Evolutionary conservation across 2,113 vertebrate species (phyloP), one percentile per base, ranked within the genome.

Genomic region (Acanthisitta chloris): DNA sequence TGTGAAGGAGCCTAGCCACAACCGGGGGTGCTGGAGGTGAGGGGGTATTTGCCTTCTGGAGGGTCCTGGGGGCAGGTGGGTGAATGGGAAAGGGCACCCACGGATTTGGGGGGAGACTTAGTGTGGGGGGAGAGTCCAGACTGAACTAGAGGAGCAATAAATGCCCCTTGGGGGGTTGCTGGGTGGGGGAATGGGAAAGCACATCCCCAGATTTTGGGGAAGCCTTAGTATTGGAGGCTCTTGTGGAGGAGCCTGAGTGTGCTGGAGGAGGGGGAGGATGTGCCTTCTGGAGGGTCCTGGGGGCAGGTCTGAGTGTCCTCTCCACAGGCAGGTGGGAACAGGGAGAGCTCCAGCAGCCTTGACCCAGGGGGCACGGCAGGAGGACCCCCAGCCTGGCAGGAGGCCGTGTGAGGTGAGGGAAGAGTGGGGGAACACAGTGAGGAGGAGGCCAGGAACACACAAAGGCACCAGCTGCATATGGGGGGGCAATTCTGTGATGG

Each of bases 351-450:
- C 85, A n/a, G 85, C 70, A 88, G 64, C 70, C 85, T 40, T 14
- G 46, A 48, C 80, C 76, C 9, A 7, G 73, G 81, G 87, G 85
- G 26, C 67, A 7, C 81, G 36, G 79, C 66, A 21, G 79, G 6
- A 79, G 58, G 17, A 90, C 40, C 65, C 55, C 36, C 69, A 69
- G 92, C 82, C 69, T 91, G 94, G 94, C 93, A 92, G 89, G 82
- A 78, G 80, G 59, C 9, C 51, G 81, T 5, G 49, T 6, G 88
- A 94, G 96, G 94, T 92, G 76, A 79, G 77, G 14, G 61, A 11
- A 14, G 18, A 12, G 8, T 31, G 11, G 49, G 26, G 25, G 14
- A 2, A 6, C 1, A 1, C 8, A 9, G 2, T 1, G 7, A 16
- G 59, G 65, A 23, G 42, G 1, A 1, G 14, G 6, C 5, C 4